Percentiles rank a stretch among this genome's conserved stretches.
phyloP scores from a whole-genome alignment of 2,113 vertebrate species.

The Syngnathus typhle region DNA sequence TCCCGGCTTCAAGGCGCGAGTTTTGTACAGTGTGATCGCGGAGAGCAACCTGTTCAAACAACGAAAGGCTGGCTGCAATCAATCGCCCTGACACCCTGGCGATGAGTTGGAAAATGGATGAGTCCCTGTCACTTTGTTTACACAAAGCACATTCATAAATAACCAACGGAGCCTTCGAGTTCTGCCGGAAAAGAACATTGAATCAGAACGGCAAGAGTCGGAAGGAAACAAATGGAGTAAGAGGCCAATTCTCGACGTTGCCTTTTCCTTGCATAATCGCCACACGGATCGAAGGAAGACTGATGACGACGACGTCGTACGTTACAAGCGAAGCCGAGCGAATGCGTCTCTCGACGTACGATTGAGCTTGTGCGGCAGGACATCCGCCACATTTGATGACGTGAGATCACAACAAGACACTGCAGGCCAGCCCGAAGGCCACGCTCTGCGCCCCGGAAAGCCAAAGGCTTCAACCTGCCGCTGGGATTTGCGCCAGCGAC shows the following conservation, averaged over 20 bases:
- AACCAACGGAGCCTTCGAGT: background rate
- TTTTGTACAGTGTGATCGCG: background rate
- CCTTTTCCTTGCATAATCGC: slow-evolving; percentile 10
- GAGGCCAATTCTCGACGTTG: background rate
- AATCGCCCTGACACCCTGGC: slow-evolving; percentile 6
- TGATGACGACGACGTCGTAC: background rate
- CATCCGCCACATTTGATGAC: slow-evolving; percentile 48
- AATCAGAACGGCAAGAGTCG: slow-evolving; percentile 1
- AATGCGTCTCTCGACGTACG: slow-evolving; percentile 23
- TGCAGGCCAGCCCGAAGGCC: slow-evolving; percentile 41
- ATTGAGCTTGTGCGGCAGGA: slow-evolving; percentile 42
- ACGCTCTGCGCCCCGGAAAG: slow-evolving; percentile 48
- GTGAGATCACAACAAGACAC: slow-evolving; percentile 44
- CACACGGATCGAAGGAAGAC: slow-evolving; percentile 15
- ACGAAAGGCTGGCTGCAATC: background rate
- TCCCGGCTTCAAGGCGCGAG: background rate
- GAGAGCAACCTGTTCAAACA: background rate
- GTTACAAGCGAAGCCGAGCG: slow-evolving; percentile 8
- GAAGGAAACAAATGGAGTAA: background rate
- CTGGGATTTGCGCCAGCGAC: slow-evolving; percentile 62
- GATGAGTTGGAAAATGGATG: background rate
- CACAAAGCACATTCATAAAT: slow-evolving; percentile 10
- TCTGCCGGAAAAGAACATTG: slow-evolving; percentile 3
- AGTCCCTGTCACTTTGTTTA: slow-evolving; percentile 6
- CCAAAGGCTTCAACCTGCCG: slow-evolving; percentile 63